phyloP scores from a whole-genome alignment of 2,113 vertebrate genomes.

The Eudyptes chrysolophus region DNA sequence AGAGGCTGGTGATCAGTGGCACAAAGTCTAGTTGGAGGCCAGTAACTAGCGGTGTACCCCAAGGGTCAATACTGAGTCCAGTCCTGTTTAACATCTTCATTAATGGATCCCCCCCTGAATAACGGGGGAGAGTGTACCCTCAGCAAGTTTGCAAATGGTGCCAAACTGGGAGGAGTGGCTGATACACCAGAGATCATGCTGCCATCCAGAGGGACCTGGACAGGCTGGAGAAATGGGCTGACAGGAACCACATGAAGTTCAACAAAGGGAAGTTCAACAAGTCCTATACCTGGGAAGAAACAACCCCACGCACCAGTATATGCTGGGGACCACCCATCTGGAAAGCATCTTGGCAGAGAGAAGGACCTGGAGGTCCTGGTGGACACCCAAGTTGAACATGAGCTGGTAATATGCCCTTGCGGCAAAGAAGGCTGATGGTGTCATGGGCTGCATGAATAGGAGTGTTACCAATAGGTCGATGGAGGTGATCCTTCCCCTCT shows the following conservation, averaged over 20 bases:
- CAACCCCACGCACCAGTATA: background rate
- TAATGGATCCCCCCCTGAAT: background rate
- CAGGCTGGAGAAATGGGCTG: background rate
- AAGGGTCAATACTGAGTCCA: background rate
- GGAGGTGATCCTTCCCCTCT: background rate
- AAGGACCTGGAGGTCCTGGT: background rate
- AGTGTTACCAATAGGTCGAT: background rate
- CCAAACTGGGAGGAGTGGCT: background rate
- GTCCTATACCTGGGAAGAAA: background rate
- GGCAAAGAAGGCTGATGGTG: background rate
- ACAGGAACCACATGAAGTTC: background rate
- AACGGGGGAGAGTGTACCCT: background rate
- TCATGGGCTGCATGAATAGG: background rate
- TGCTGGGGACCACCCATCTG: background rate
- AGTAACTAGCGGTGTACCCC: background rate
- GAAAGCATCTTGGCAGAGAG: background rate
- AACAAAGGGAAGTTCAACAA: background rate
- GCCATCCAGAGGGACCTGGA: background rate
- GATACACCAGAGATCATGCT: background rate
- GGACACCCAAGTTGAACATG: background rate
- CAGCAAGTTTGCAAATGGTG: background rate
- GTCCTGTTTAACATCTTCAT: background rate
- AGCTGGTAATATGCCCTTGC: accelerated
- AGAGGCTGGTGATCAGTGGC: background rate
- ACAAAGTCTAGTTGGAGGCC: background rate